These are phyloP conservation scores for Pangasius sanitwongsei DNA, from an alignment of 2,797 vertebrate genomes.

Conservation along the genomic window DNA sequence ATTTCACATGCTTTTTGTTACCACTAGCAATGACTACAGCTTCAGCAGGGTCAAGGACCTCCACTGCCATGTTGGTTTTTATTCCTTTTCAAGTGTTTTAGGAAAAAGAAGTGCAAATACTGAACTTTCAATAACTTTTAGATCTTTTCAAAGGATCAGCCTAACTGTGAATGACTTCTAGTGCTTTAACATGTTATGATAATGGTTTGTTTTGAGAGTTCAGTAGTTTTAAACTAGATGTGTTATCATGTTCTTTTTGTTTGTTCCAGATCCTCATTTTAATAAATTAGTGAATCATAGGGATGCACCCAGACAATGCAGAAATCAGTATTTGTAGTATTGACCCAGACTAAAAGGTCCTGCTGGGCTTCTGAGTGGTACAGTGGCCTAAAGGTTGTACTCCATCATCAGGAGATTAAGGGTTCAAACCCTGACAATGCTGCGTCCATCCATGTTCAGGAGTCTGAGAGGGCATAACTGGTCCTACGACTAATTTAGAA, in stretches of 20 bases:
- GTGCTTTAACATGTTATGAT: conserved; percentile 36
- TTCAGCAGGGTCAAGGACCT: conserved; percentile 10
- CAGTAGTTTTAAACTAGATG: background rate
- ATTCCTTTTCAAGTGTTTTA: conserved; percentile 19
- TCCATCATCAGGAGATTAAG: background rate
- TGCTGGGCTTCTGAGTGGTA: background rate
- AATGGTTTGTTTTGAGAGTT: conserved; percentile 23
- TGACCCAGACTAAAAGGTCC: background rate
- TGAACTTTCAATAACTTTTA: background rate
- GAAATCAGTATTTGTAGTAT: background rate
- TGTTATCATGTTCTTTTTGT: conserved; percentile 14
- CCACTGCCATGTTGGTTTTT: background rate
- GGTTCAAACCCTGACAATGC: background rate
- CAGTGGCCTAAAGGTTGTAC: background rate
- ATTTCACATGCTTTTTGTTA: conserved; percentile 13
- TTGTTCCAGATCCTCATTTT: conserved; percentile 12
- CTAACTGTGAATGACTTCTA: conserved; percentile 21
- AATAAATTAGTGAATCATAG: background rate
- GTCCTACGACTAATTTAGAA: background rate
- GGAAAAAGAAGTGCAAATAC: background rate
- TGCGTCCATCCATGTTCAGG: background rate
- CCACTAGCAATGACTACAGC: background rate
- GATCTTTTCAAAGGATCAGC: background rate
- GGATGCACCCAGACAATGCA: background rate
- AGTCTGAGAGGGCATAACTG: background rate